Percentiles rank a stretch among this genome's conserved stretches.
These are phyloP conservation scores for Myrmecophaga tridactyla DNA, from an alignment of 2,113 vertebrate genomes.

Conservation along the genomic window DNA sequence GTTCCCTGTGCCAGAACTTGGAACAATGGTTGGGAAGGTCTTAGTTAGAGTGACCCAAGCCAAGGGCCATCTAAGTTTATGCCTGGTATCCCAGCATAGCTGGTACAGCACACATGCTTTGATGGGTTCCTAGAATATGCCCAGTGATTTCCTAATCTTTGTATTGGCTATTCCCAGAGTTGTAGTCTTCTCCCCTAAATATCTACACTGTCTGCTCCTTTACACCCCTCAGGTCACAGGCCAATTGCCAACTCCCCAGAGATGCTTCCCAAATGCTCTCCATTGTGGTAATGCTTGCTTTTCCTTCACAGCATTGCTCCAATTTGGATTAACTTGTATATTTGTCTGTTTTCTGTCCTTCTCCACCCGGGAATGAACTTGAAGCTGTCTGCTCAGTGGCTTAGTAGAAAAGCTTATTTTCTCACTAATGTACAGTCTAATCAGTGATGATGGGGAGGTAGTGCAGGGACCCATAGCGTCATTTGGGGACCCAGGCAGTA, in stretches of 20 bases:
- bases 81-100: not conserved
- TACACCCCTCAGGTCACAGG: not conserved
- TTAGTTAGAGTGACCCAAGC: not conserved
- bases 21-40: not conserved
- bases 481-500: not conserved
- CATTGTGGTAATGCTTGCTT: not conserved
- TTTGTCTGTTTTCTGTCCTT: not conserved
- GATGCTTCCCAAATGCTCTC: not conserved
- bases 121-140: not conserved
- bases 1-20: not conserved
- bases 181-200: not conserved
- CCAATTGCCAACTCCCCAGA: not conserved
- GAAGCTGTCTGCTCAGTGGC: not conserved
- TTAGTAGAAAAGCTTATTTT: conserved; percentile 32
- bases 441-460: not conserved
- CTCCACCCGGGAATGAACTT: not conserved
- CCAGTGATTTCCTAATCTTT: not conserved
- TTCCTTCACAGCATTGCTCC: not conserved
- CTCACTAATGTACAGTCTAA: not conserved
- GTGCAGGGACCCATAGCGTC: not conserved
- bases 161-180: not conserved
- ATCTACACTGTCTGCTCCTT: not conserved
- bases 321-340: not conserved
- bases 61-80: not conserved
- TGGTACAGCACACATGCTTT: not conserved